These are phyloP conservation scores for Phyllostomus discolor DNA, from an alignment of 2,113 vertebrate species.

Conservation along the genomic window DNA sequence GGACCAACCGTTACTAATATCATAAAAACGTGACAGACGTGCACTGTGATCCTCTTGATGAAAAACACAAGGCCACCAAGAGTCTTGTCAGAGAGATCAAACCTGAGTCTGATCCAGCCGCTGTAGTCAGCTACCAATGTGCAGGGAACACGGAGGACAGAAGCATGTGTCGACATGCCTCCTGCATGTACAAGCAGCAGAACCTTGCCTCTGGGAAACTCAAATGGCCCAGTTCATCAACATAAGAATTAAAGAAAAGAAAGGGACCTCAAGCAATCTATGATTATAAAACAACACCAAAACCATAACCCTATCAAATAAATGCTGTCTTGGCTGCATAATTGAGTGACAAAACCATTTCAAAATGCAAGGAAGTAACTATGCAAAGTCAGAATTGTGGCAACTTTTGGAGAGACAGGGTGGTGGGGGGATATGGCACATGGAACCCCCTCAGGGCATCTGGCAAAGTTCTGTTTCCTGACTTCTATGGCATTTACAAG, in stretches of 20 bases:
- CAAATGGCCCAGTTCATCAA: not conserved
- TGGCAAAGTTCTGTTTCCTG: not conserved
- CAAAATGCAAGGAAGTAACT: not conserved
- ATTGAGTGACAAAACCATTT: not conserved
- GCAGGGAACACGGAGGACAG: not conserved
- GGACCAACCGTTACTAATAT: not conserved
- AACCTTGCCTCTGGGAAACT: not conserved
- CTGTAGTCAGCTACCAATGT: not conserved
- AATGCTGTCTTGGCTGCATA: not conserved
- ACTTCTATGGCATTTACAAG: not conserved
- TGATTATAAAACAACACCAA: not conserved
- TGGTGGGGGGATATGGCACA: not conserved
- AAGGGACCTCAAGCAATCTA: not conserved
- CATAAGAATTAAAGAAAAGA: not conserved
- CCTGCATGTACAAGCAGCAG: not conserved
- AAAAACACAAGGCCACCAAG: not conserved
- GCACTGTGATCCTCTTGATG: not conserved
- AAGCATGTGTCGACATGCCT: not conserved
- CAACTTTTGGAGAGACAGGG: not conserved
- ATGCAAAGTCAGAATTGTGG: not conserved
- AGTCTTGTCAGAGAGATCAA: not conserved
- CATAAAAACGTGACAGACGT: not conserved
- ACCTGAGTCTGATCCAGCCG: not conserved
- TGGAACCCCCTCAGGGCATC: not conserved
- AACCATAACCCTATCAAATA: not conserved